Conservation (phyloP, 2,113 vertebrate species). For the Toxotes chatareus region DNA sequence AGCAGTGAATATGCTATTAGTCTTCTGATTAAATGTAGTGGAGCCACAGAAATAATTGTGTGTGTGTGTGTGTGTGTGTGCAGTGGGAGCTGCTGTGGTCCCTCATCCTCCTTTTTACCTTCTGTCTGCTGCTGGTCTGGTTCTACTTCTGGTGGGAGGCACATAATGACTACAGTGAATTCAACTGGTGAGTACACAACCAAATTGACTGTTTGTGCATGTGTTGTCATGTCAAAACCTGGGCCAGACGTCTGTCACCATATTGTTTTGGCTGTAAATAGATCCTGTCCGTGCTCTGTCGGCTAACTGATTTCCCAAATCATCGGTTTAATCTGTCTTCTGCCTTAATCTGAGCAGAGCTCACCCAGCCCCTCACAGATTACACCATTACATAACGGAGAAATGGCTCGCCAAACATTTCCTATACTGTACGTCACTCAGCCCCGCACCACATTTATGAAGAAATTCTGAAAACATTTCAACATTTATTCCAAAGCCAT, state of each 20-base stretch:
- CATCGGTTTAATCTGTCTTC: slow-evolving; percentile 53
- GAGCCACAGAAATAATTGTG: neutral
- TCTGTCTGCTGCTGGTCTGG: slow-evolving; percentile 93
- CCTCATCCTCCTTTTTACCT: slow-evolving; percentile 91
- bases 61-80: slow-evolving; percentile 18
- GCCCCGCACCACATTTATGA: neutral
- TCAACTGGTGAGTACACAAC: slow-evolving; percentile 94
- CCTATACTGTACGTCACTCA: slow-evolving; percentile 21
- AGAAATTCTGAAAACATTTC: slow-evolving; percentile 7
- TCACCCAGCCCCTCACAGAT: slow-evolving; percentile 47
- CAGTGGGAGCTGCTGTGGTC: slow-evolving; percentile 99
- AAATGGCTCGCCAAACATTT: slow-evolving; percentile 5
- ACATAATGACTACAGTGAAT: slow-evolving; percentile 96
- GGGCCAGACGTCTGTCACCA: neutral
- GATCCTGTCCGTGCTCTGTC: neutral
- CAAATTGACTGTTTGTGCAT: neutral
- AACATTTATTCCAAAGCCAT: neutral
- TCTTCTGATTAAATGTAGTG: neutral
- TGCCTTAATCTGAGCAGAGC: slow-evolving; percentile 64
- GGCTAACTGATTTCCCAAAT: slow-evolving; percentile 45
- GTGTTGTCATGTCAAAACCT: neutral
- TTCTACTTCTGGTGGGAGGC: slow-evolving; percentile 99
- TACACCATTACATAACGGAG: slow-evolving; percentile 42
- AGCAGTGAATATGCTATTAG: neutral
- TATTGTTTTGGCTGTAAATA: slow-evolving; percentile 40